A percentile compares a stretch with the other conserved stretches of the same genome.
phyloP scores from a whole-genome alignment of 2,888 invertebrate species.

The Lepas anatifera region DNA sequence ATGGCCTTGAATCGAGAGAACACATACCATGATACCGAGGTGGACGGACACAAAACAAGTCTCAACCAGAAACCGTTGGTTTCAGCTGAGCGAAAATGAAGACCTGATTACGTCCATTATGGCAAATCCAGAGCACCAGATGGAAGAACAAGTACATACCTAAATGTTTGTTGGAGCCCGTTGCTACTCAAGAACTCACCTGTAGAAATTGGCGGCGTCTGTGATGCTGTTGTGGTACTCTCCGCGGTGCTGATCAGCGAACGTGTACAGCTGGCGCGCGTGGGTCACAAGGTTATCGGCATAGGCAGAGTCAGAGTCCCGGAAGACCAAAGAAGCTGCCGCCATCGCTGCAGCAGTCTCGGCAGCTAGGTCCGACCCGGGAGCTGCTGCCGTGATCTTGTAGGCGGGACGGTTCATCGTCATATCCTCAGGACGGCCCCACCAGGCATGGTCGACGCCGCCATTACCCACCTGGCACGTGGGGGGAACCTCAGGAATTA shows the following conservation, averaged over 20 bases:
- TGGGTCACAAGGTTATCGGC: constrained; percentile 22
- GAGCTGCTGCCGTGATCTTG: constrained; percentile 18
- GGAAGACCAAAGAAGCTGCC: constrained; percentile 29
- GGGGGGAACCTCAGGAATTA: no score
- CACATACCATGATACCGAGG: no score
- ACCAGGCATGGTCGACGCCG: no score
- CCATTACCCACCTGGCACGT: constrained; percentile 49
- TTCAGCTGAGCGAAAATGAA: no score
- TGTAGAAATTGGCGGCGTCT: constrained; percentile 25
- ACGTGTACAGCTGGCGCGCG: constrained; percentile 26
- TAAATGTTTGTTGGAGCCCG: no score
- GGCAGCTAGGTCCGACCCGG: constrained; percentile 31
- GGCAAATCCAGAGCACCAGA: no score
- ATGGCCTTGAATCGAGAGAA: no score
- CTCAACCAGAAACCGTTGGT: no score
- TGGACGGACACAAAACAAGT: no score
- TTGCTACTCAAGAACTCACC: no score
- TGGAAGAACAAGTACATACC: no score
- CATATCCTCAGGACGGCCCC: constrained; percentile 33
- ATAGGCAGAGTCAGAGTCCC: constrained; percentile 26
- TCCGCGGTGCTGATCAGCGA: constrained; percentile 25
- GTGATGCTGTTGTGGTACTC: constrained; percentile 26
- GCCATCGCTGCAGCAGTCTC: constrained; percentile 35
- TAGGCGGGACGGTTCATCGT: constrained; percentile 20
- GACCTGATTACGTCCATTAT: no score